These are phyloP conservation scores for Marmota flaviventris DNA, from an alignment of 2,113 vertebrate genomes.

Conservation along the genomic window DNA sequence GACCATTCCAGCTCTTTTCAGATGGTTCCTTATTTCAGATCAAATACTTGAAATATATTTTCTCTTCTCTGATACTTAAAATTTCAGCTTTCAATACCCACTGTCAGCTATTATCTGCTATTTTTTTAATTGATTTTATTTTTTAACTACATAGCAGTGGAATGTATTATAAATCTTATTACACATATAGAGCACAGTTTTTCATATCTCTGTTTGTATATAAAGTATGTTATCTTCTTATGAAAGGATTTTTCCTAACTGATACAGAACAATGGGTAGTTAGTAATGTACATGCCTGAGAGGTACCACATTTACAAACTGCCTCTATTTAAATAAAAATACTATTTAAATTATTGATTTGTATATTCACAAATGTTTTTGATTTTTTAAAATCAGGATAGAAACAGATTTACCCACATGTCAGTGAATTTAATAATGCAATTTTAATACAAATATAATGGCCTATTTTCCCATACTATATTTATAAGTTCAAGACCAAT, in stretches of 20 bases:
- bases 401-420: neutral
- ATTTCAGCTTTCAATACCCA: neutral
- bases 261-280: neutral
- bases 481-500: constrained; percentile 12
- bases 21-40: constrained; percentile 18
- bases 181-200: too few relatives aligned
- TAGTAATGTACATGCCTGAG: neutral
- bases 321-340: constrained; percentile 34
- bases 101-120: neutral
- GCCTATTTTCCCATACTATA: neutral
- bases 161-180: too few relatives aligned
- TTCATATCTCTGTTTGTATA: neutral
- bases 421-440: neutral
- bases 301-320: neutral
- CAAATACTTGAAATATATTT: constrained; percentile 38
- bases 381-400: neutral
- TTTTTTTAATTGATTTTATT: too few relatives aligned
- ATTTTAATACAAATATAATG: constrained; percentile 4
- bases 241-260: neutral
- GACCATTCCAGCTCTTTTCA: neutral
- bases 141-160: too few relatives aligned
- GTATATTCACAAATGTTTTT: neutral
- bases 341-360: neutral
- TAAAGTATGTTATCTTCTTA: neutral
- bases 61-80: constrained; percentile 6